Evolutionary conservation across 2,797 vertebrate species (phyloP).

Genomic region (Sebastes iracundus): DNA sequence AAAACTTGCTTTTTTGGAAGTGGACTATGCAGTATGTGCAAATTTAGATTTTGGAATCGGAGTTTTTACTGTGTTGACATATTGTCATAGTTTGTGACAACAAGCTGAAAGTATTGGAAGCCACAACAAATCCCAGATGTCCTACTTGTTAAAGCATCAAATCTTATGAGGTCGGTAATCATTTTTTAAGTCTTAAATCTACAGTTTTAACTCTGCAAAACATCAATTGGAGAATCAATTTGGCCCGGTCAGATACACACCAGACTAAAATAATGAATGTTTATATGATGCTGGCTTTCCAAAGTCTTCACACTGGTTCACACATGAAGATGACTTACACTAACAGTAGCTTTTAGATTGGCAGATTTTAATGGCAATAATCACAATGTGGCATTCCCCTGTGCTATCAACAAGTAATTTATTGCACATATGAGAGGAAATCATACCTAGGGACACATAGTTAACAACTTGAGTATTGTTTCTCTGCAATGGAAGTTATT

Average conservation of each 20-base stretch:
- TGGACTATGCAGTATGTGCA: background rate
- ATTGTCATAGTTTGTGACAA: background rate
- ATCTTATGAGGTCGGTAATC: background rate
- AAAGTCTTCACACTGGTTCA: background rate
- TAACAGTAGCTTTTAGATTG: background rate
- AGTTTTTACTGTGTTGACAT: background rate
- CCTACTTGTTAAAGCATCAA: background rate
- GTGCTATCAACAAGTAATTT: background rate
- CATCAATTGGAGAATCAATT: background rate
- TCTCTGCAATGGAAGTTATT: background rate
- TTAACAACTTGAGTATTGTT: background rate
- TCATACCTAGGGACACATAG: background rate
- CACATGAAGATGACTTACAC: background rate
- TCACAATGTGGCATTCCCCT: background rate
- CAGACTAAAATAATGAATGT: background rate
- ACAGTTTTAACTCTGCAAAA: background rate
- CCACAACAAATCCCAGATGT: background rate
- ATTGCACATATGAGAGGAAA: background rate
- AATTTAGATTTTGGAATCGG: background rate
- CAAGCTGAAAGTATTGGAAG: background rate
- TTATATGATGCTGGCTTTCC: background rate
- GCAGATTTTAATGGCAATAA: background rate
- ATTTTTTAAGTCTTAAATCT: background rate
- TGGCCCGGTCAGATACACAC: background rate
- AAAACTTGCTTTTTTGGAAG: background rate